Evolutionary conservation across 1,140 invertebrate genomes (phyloP).

Genomic region (Apolygus lucorum): DNA sequence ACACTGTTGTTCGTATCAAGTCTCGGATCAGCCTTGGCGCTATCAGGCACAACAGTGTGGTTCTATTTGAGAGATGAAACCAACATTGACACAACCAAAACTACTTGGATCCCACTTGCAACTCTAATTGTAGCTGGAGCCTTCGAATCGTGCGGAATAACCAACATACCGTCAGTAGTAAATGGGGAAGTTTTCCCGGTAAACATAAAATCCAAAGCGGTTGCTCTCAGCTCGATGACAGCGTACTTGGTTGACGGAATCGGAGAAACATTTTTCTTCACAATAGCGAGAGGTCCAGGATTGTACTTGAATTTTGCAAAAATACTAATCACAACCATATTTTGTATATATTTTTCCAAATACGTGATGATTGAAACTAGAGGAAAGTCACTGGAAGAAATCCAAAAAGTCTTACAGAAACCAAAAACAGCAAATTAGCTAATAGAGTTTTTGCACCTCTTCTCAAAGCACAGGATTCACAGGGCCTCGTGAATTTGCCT

Average conservation of each 20-base stretch:
- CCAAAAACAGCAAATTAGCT: no score
- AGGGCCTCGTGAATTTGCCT: no score
- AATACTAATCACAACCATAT: conserved; percentile 58
- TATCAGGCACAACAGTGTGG: conserved; percentile 22
- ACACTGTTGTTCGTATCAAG: conserved; percentile 40
- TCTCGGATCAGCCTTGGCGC: conserved; percentile 26
- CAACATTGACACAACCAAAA: not conserved
- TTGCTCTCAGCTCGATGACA: conserved; percentile 20
- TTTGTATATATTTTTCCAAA: conserved; percentile 49
- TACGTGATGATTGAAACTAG: conserved; percentile 70
- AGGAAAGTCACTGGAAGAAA: conserved; percentile 64
- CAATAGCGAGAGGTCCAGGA: conserved; percentile 49
- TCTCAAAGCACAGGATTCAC: no score
- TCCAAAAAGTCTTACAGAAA: conserved; percentile 47
- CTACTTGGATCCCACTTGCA: conserved; percentile 25
- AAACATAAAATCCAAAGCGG: conserved; percentile 28
- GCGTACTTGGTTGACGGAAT: conserved; percentile 42
- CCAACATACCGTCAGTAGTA: conserved; percentile 27
- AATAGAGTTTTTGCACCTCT: no score
- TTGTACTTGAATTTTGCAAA: conserved; percentile 67
- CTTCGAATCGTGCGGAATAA: conserved; percentile 26
- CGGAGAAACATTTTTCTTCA: conserved; percentile 62
- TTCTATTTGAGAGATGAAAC: not conserved
- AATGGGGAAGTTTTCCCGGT: conserved; percentile 29
- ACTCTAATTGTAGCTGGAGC: conserved; percentile 15